Base-by-base conservation (phyloP, 2,113 vertebrate genomes). In the Cyanoderma ruficeps region DNA sequence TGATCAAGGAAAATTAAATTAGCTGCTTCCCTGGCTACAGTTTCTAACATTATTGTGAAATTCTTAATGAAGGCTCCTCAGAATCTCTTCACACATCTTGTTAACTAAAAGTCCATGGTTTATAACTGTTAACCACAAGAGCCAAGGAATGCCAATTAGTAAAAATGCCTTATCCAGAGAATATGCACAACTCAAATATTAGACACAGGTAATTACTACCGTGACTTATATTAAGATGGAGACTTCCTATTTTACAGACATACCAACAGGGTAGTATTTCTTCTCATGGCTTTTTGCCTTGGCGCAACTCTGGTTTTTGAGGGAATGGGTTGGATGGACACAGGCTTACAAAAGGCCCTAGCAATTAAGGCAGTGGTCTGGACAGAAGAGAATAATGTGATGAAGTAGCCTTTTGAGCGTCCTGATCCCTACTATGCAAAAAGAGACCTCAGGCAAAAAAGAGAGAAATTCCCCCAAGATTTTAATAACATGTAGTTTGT, bases 1-100 rank as follows among this genome's bases (percentile, higher is more conserved):
- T 91, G 68, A 81, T 77, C 52, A 89, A 67, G 71, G 60, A 89
- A 96, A 93, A 95, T 56, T 87, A 68, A 96, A 96, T 97, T 92
- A 94, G 30, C 56, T 86, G 11, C n/a, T 90, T 92, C 75, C 52
- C 31, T 88, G 52, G 25, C 71, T 94, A 76, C 67, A 68, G 80
- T 65, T 77, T 39, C 60, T 44, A 50, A 68, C 39, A 18, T 91
- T 89, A 65, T 35, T 75, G 72, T 22, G 55, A 96, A 96, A 94
- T 69, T 41, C 55, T 70, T 77, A 65, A 90, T 63, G 68, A 87
- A 91, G 39, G 52, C 30, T 89, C 44, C 33, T 81, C 24, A 86
- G 35, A 72, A 65, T 50, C n/a, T 53, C 83, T 95, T 94, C 57
- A 84, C 75, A 71, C 35, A 75, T 69, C 71, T 90, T 47, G 33